Percentiles rank a stretch among this genome's conserved stretches.
phyloP scores from a whole-genome alignment of 2,113 vertebrate species.

The Regulus satrapa region DNA sequence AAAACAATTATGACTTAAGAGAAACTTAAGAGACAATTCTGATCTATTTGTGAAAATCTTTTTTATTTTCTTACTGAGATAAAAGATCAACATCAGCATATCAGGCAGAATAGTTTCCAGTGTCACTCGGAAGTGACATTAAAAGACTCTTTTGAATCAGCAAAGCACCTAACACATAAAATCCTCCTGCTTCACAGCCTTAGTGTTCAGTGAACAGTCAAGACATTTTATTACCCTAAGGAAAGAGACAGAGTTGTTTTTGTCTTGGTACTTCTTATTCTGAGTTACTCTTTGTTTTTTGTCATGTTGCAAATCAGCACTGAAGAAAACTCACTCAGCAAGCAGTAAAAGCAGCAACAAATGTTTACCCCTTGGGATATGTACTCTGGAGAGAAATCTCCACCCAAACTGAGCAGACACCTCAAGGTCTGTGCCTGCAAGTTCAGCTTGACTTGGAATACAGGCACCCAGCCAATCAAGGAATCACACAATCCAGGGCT shows the following conservation, averaged over 20 bases:
- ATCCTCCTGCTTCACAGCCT: background rate
- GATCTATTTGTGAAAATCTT: background rate
- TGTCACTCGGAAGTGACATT: background rate
- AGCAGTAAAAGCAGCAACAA: slow-evolving; percentile 47
- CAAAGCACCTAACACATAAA: background rate
- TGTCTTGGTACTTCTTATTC: slow-evolving; percentile 7
- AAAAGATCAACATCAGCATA: background rate
- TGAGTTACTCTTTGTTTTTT: slow-evolving; percentile 20
- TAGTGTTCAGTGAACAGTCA: background rate
- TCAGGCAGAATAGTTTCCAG: background rate
- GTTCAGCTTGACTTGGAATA: background rate
- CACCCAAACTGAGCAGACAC: slow-evolving; percentile 32
- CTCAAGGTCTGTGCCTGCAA: background rate
- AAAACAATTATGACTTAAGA: background rate
- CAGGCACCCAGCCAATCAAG: slow-evolving; percentile 2
- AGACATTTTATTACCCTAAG: background rate
- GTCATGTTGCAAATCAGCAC: slow-evolving; percentile 36
- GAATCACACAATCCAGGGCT: background rate
- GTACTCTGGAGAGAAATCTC: slow-evolving; percentile 35
- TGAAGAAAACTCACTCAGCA: slow-evolving; percentile 49
- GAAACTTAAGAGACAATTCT: background rate
- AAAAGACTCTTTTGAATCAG: background rate
- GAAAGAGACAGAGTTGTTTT: slow-evolving; percentile 26
- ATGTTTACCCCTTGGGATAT: slow-evolving; percentile 60
- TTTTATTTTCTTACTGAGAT: background rate